Evolutionary conservation across 2,888 invertebrate species (phyloP), one percentile per base, ranked within the genome.

Genomic region (Tinea semifulvella): DNA sequence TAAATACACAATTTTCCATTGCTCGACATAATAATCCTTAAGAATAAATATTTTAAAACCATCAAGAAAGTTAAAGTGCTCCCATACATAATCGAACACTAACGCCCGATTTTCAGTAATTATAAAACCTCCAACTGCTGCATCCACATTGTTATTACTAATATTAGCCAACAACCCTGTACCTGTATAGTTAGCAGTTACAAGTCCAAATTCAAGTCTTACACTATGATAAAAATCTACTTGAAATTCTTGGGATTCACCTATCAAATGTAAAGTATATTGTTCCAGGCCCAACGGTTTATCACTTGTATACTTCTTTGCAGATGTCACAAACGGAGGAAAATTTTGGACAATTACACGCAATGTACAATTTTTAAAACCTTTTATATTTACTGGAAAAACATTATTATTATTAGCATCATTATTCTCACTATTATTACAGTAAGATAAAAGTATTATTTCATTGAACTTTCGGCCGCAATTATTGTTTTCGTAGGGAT

Each of bases 401-500:
- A 43, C n/a, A 18, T 46, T 20, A 2, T 6, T 6, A 5, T 22
- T 22, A 22, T 7, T 6, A 14, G 17, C 16, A 36, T 43, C 42
- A 3, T 4, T 5, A 4, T 48, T 10, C 10, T 27, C 19, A 7
- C 11, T 11, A 38, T 40, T 42, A 20, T 44, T 35, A 38, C 51
- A 51, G 17, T 47, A 36, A 35, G 46, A 22, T 10, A 50, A n/a
- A 39, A 43, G 45, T 16, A 47, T 45, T 8, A 46, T 48, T 36
- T 49, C 47, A 18, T 42, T 42, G 40, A 43, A 48, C 36, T 48
- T 48, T 20, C 43, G 35, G 13, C 51, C 50, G 31, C 51, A 51
- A 25, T 46, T 47, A 35, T 45, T 31, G 42, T 45, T 39, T 18
- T 45, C 35, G 10, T 48, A 51, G 1, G 50, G 50, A 19, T 47